Percentiles rank a stretch among this genome's conserved stretches.
Conservation (phyloP, 2,113 vertebrate species). For the Pelmatolapia mariae region DNA sequence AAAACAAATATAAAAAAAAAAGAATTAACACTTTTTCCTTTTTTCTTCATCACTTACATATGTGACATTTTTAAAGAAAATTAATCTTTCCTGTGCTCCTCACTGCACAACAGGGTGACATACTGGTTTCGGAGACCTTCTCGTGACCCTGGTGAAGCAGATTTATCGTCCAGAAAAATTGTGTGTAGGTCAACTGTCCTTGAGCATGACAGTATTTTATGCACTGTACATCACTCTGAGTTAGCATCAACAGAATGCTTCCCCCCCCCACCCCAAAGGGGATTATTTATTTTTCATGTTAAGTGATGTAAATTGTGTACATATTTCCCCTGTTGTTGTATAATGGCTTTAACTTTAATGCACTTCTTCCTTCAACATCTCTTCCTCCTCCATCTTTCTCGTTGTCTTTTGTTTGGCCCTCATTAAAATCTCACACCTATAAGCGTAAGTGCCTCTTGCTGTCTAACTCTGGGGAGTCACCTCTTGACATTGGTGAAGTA, state of each 20-base stretch:
- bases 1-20: neutral
- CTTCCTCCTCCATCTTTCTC: neutral
- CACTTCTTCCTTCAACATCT: neutral
- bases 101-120: neutral
- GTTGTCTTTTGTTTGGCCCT: neutral
- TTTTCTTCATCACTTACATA: neutral
- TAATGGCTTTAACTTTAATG: neutral
- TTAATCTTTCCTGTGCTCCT: neutral
- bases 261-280: neutral
- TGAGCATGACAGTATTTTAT: neutral
- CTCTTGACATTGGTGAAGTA: slow-evolving; percentile 22
- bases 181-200: neutral
- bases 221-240: neutral
- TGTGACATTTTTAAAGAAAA: neutral
- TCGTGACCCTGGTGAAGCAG: neutral
- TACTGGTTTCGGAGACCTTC: neutral
- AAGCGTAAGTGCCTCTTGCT: slow-evolving; percentile 1
- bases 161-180: neutral
- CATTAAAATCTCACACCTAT: neutral
- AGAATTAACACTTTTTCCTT: neutral
- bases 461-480: neutral
- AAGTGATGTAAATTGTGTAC: neutral
- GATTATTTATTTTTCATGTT: neutral
- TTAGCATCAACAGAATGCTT: neutral
- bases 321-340: neutral